phyloP scores from a whole-genome alignment of 2,797 vertebrate species.

The Sciurus vulgaris region DNA sequence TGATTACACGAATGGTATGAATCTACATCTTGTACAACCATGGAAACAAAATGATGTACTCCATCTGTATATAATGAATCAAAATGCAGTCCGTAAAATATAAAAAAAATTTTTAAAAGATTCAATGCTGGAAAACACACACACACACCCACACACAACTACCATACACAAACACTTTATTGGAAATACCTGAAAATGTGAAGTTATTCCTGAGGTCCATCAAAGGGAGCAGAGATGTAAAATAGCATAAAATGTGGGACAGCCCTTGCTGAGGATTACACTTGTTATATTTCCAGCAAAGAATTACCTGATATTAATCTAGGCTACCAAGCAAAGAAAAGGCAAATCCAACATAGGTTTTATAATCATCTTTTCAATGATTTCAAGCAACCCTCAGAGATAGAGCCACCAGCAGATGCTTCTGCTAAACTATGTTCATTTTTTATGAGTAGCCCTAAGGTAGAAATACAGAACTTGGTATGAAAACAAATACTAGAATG shows the following conservation, averaged over 20 bases:
- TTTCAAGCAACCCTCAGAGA: not conserved
- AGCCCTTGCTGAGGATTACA: not conserved
- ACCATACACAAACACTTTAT: not conserved
- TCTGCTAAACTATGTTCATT: not conserved
- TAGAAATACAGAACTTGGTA: not conserved
- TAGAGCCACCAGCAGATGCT: not conserved
- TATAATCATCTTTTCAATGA: conserved; percentile 36
- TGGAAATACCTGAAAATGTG: not conserved
- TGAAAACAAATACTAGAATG: not conserved
- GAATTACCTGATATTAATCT: not conserved
- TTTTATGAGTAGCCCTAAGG: not conserved
- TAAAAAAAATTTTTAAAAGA: no score
- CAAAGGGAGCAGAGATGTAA: not conserved
- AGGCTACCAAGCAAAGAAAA: not conserved
- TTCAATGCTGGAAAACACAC: not conserved
- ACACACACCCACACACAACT: no score
- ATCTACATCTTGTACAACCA: no score
- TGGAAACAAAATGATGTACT: no score
- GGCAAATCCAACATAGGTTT: not conserved
- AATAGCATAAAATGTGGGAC: not conserved
- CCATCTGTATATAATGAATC: no score
- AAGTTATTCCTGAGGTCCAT: not conserved
- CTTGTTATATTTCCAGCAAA: not conserved
- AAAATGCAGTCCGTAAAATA: no score
- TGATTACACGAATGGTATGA: no score